Conservation (phyloP, 2,113 vertebrate species). For the Cynopterus brachyotis region DNA sequence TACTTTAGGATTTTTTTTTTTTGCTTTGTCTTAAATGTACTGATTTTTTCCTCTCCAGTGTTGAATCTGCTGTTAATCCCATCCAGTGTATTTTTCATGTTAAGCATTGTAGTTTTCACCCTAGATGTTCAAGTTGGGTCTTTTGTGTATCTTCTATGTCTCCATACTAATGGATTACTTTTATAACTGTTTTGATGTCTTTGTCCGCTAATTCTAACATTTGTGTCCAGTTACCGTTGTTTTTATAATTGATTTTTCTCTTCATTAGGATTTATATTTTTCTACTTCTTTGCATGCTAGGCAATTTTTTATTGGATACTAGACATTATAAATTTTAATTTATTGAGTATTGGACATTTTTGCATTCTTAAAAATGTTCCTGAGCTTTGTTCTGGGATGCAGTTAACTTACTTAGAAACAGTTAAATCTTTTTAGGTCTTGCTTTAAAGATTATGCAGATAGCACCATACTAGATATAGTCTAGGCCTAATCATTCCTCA, state of each 20-base stretch:
- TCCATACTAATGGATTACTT: background rate
- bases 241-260: conserved; percentile 46
- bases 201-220: background rate
- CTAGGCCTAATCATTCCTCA: background rate
- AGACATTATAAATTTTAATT: conserved; percentile 45
- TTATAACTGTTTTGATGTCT: background rate
- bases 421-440: background rate
- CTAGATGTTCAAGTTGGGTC: background rate
- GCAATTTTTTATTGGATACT: conserved; percentile 30
- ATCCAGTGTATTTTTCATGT: background rate
- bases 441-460: background rate
- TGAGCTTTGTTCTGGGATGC: conserved; percentile 1
- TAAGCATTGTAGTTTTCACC: background rate
- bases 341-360: conserved; percentile 37
- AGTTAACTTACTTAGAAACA: conserved; percentile 37
- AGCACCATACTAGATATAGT: background rate
- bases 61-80: background rate
- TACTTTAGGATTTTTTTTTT: background rate
- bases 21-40: too few species aligned
- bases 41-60: too few species aligned
- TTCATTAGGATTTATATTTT: conserved; percentile 25
- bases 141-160: background rate
- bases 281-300: background rate
- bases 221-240: conserved; percentile 4
- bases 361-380: conserved; percentile 41